Conservation (phyloP, 1,140 invertebrate species). For the Oscheius sp. region DNA sequence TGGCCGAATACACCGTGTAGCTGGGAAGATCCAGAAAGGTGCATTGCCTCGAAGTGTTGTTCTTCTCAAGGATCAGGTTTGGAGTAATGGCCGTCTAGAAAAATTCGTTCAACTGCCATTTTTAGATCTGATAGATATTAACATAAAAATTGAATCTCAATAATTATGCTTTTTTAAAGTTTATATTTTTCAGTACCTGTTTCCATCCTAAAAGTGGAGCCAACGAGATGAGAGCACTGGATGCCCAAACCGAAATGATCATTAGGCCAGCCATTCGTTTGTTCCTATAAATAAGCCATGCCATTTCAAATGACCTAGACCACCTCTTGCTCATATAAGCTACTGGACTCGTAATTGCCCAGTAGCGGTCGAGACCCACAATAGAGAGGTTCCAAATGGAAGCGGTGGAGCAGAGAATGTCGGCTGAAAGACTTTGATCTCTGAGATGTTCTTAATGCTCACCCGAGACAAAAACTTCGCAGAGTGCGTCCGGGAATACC, state of each 20-base stretch:
- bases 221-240: conserved; percentile 55
- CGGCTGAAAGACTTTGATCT: conserved; percentile 44
- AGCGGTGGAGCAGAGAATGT: conserved; percentile 60
- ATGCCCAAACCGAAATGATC: conserved; percentile 59
- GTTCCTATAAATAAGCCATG: neutral
- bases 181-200: conserved; percentile 44
- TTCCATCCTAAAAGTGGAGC: conserved; percentile 60
- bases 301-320: neutral
- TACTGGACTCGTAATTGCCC: conserved; percentile 60
- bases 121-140: too few species aligned
- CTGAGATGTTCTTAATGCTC: neutral
- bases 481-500: conserved; percentile 58
- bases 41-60: conserved; percentile 41
- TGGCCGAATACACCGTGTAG: conserved; percentile 60
- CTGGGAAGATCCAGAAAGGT: conserved; percentile 58
- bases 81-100: conserved; percentile 28
- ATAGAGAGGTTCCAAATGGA: conserved; percentile 60
- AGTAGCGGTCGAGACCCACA: conserved; percentile 58
- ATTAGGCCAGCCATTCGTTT: conserved; percentile 54
- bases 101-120: neutral
- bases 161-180: too few species aligned
- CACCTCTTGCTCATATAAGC: conserved; percentile 54
- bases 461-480: conserved; percentile 60
- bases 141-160: too few species aligned
- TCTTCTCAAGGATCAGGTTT: conserved; percentile 26